Base-by-base conservation (phyloP, 2,888 invertebrate genomes). In the Melanchra persicariae region DNA sequence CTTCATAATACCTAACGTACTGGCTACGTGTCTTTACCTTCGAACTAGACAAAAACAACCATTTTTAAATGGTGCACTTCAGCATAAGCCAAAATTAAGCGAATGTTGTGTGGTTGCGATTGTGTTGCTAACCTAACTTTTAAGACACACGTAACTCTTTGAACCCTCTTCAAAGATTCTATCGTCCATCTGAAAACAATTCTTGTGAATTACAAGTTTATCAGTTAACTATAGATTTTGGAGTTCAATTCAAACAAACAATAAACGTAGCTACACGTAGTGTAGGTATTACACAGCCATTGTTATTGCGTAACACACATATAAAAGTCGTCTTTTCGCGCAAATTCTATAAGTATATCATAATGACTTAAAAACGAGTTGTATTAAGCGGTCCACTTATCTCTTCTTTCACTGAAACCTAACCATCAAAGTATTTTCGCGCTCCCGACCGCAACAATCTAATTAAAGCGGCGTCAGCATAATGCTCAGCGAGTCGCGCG, bases 401-500 rank as follows among this genome's bases (percentile, higher is more conserved):
- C 1, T 8, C 17, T 45, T 45, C 45, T 19, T 26, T 22, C 12
- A 34, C 22, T 57, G 6, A 19, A 43, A 9, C 19, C 55, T 49
- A 12, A 43, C 6, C 22, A 22, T 24, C 26, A 34, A 19, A 49
- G 43, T 51, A 45, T 40, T 30, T 40, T 22, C 52, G 61, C 34
- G 54, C 54, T 68, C 64, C 63, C 64, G 54, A 64, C 61, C 73
- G 60, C 66, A 71, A 70, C 59, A 70, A 59, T 70, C 60, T 80
- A 75, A 71, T 82, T 69, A 76, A 58, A 64, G 59, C 47, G 22
- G 55, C 52, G 58, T 64, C 63, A 70, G 60, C 62, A 64, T 72
- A 82, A 58, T 70, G 77, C 24, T 65, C 83, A 57, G 66, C 9
- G 69, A 65, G 81, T 67, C 81, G 77, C 83, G 75, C 74, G 80